Evolutionary conservation across 2,113 vertebrate genomes (phyloP), one percentile per base, ranked within the genome.

Genomic region (Chaenocephalus aceratus): DNA sequence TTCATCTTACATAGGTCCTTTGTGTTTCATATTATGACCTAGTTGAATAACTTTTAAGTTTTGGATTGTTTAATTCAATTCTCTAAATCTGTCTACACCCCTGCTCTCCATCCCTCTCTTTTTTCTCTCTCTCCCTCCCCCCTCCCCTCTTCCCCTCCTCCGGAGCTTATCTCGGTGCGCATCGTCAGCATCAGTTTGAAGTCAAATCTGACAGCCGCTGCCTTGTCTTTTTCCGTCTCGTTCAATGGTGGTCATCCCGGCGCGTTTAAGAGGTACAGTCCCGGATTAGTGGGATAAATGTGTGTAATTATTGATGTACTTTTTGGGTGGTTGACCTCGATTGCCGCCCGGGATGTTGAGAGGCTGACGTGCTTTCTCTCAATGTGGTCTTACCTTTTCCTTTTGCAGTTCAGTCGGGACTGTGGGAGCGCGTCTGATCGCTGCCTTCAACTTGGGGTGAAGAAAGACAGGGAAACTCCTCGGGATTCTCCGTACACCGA

Each of bases 151-250:
- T 79, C 71, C 83, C 68, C 81, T 71, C 75, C 69, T 88, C 84
- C 83, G 71, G 86, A 86, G 88, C 90, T 94, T 92, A 93, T 93
- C 92, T 93, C 83, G 48, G 90, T 88, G 86, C 90, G 91, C 92
- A 93, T 93, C 92, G 89, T 92, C 91, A 90, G 91, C 92, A 91
- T 80, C 92, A 92, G 89, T 93, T 90, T 93, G 87, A 90, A 92
- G 92, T 93, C 71, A 79, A 83, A 87, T 90, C 90, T 91, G 89
- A 91, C 92, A 93, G 85, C 87, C 86, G 85, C 91, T 89, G 85
- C 83, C 70, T 87, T 75, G 77, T 67, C 81, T 77, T 74, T 72
- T 64, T 8, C 3, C 79, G 60, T 64, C 83, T 80, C 76, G 41
- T 64, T 63, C 73, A 36, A 81, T 85, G 77, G 36, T 75, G 86